These are phyloP conservation scores for Jaculus jaculus DNA, from an alignment of 2,113 vertebrate species.

Conservation along the genomic window DNA sequence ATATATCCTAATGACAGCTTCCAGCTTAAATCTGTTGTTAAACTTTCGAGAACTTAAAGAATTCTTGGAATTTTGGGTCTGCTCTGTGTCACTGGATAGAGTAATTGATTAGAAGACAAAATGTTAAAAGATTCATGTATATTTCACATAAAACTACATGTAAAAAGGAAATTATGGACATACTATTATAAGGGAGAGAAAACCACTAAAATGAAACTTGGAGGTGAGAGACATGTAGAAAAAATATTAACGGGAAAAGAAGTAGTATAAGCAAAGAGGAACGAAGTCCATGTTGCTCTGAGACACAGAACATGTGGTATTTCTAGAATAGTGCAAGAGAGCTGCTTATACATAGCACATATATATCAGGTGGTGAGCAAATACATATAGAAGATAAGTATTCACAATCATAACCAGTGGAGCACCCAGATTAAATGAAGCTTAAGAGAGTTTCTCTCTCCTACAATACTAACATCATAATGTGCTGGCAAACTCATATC, in stretches of 20 bases:
- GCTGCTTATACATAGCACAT: not conserved
- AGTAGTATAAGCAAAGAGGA: not conserved
- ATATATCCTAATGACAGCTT: not conserved
- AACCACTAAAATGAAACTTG: not conserved
- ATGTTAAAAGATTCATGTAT: not conserved
- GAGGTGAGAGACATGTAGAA: not conserved
- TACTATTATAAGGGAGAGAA: not conserved
- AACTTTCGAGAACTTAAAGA: not conserved
- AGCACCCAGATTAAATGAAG: not conserved
- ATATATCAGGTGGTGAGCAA: not conserved
- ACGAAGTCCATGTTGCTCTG: not conserved
- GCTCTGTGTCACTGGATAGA: not conserved
- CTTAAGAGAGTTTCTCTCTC: not conserved
- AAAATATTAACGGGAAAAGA: not conserved
- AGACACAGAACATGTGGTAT: not conserved
- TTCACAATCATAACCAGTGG: not conserved
- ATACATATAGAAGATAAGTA: not conserved
- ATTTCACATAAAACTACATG: not conserved
- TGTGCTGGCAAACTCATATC: not conserved
- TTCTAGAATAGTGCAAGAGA: not conserved
- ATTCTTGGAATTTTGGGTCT: not conserved
- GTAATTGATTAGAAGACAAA: conserved; percentile 7
- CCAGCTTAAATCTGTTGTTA: not conserved
- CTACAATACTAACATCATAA: not conserved
- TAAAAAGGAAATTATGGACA: not conserved